Percentiles rank a stretch among this genome's conserved stretches.
Evolutionary conservation across 2,113 vertebrate species (phyloP).

Genomic region (Hippocampus comes): DNA sequence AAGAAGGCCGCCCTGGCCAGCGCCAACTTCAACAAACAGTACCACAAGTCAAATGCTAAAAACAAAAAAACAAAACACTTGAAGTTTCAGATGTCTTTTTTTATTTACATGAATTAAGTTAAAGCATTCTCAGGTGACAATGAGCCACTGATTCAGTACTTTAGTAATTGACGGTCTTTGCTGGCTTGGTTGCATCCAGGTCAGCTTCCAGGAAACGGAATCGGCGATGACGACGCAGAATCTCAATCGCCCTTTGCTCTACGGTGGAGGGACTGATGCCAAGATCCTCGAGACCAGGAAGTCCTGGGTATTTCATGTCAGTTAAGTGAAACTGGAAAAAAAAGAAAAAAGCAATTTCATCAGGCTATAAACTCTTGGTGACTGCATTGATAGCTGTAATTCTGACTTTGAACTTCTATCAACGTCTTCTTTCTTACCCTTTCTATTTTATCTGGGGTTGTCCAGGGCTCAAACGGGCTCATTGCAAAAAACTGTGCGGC

Average conservation of each 20-base stretch:
- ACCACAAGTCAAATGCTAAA: too few relatives aligned
- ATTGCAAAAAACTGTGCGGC: constrained; percentile 77
- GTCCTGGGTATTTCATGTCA: constrained; percentile 81
- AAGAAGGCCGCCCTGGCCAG: too few relatives aligned
- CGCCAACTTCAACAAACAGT: too few relatives aligned
- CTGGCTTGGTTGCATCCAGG: constrained; percentile 79
- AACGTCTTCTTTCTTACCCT: constrained; percentile 69
- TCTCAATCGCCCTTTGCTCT: constrained; percentile 88
- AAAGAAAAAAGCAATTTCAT: background rate
- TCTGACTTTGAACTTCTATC: background rate
- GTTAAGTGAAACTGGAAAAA: constrained; percentile 81
- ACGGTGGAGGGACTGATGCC: constrained; percentile 78
- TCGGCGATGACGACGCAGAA: constrained; percentile 84
- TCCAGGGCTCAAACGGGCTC: constrained; percentile 87
- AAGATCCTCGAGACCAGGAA: constrained; percentile 90
- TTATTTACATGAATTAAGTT: constrained; percentile 67
- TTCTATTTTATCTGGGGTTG: constrained; percentile 86
- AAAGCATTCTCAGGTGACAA: constrained; percentile 13
- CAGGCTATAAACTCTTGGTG: background rate
- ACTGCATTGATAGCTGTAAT: background rate
- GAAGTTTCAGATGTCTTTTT: constrained; percentile 24
- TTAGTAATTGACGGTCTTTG: constrained; percentile 79
- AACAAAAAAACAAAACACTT: background rate
- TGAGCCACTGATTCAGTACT: background rate
- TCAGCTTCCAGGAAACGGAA: constrained; percentile 83